Conservation (phyloP, 2,113 vertebrate genomes). For the Piaya cayana region DNA sequence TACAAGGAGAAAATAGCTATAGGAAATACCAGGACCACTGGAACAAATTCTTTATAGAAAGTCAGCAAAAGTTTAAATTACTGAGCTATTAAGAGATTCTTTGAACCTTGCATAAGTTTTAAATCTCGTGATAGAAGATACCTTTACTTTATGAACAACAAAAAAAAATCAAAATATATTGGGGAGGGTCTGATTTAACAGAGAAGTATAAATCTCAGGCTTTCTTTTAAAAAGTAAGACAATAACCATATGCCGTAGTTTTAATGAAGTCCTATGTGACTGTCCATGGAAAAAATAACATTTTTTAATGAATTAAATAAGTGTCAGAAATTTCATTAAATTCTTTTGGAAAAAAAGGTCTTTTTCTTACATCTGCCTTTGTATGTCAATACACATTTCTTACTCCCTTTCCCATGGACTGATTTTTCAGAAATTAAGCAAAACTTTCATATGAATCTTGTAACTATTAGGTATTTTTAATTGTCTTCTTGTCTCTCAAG, state of each 20-base stretch:
- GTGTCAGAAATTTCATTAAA: neutral
- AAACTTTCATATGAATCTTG: neutral
- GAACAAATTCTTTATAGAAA: neutral
- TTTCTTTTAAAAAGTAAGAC: neutral
- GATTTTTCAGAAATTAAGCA: neutral
- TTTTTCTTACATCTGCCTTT: neutral
- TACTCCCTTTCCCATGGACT: neutral
- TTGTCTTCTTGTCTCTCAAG: neutral
- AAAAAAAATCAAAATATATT: neutral
- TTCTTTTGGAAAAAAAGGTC: neutral
- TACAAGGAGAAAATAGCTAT: neutral
- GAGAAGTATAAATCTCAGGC: neutral
- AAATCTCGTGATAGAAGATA: neutral
- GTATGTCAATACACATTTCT: neutral
- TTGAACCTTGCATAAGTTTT: neutral
- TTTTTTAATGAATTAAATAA: neutral
- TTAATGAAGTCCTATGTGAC: neutral
- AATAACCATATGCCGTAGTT: neutral
- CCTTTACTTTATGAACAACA: neutral
- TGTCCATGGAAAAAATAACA: neutral
- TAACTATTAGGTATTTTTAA: neutral
- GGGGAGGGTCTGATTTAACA: neutral
- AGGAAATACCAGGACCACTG: neutral
- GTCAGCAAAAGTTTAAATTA: neutral
- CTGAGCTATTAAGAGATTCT: neutral